Evolutionary conservation across 2,888 invertebrate species (phyloP).

Genomic region (Mactromeris polynyma): DNA sequence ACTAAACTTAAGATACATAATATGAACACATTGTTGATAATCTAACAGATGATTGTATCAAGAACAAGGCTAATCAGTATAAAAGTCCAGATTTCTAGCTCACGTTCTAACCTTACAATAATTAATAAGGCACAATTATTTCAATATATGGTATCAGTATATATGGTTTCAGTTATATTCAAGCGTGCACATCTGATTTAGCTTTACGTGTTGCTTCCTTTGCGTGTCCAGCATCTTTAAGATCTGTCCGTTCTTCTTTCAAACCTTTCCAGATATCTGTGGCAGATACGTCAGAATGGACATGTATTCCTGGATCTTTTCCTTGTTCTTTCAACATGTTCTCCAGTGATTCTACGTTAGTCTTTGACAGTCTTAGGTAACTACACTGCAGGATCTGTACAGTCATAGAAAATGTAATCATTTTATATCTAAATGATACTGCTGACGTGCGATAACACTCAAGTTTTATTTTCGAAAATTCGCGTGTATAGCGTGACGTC

Average conservation of each 20-base stretch:
- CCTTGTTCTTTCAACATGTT: constrained; percentile 71
- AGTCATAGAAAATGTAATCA: not conserved
- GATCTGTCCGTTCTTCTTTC: constrained; percentile 52
- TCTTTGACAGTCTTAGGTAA: constrained; percentile 77
- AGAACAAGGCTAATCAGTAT: not conserved
- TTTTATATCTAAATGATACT: too few species aligned
- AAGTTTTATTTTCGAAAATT: too few species aligned
- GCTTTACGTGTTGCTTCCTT: not conserved
- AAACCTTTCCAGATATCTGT: constrained; percentile 69
- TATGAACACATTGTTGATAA: too few species aligned
- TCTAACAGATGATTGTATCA: too few species aligned
- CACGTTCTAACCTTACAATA: not conserved
- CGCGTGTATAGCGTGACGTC: too few species aligned
- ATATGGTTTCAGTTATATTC: not conserved
- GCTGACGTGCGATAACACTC: too few species aligned
- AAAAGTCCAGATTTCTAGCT: not conserved
- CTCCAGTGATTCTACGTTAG: constrained; percentile 76
- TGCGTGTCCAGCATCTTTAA: not conserved
- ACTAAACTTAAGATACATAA: too few species aligned
- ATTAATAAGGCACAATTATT: not conserved
- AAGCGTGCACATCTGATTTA: not conserved
- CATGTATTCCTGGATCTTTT: constrained; percentile 78
- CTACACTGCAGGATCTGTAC: constrained; percentile 72
- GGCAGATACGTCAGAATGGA: constrained; percentile 74
- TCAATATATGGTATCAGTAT: too few species aligned